Evolutionary conservation across 2,888 invertebrate species (phyloP).

Genomic region (Autographa gamma): DNA sequence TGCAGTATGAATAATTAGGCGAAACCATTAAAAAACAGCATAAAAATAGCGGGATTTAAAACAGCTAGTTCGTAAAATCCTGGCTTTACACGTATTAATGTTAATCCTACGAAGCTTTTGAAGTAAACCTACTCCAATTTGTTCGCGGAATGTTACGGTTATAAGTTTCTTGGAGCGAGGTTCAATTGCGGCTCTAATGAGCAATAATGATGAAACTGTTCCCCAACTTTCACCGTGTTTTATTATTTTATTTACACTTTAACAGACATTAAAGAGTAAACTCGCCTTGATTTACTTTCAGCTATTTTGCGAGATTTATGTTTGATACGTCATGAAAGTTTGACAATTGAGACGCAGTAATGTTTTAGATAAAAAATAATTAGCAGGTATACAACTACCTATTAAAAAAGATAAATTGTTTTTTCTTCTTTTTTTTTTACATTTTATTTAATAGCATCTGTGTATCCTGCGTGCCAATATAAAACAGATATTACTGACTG

Average conservation of each 20-base stretch:
- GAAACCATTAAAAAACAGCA: constrained; percentile 18
- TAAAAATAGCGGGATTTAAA: constrained; percentile 34
- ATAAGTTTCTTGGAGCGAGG: constrained; percentile 76
- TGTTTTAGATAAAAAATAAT: too few species aligned
- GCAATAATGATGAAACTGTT: constrained; percentile 83
- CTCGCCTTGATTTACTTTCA: constrained; percentile 29
- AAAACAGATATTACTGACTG: neutral
- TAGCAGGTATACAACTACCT: too few species aligned
- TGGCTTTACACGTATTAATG: constrained; percentile 29
- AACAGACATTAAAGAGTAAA: constrained; percentile 52
- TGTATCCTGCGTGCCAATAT: too few species aligned
- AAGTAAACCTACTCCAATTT: constrained; percentile 73
- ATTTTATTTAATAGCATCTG: too few species aligned
- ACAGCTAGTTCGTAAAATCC: constrained; percentile 23
- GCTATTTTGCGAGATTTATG: neutral
- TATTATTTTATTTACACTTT: constrained; percentile 67
- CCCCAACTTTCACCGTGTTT: constrained; percentile 54
- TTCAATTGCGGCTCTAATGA: constrained; percentile 84
- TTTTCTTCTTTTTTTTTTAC: too few species aligned
- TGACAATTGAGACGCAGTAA: too few species aligned
- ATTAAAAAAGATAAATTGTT: too few species aligned
- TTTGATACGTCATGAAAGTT: neutral
- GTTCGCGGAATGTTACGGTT: constrained; percentile 72
- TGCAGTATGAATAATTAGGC: constrained; percentile 18
- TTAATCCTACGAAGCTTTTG: constrained; percentile 25